phyloP scores from a whole-genome alignment of 2,113 vertebrate genomes.

The Anarrhichthys ocellatus region DNA sequence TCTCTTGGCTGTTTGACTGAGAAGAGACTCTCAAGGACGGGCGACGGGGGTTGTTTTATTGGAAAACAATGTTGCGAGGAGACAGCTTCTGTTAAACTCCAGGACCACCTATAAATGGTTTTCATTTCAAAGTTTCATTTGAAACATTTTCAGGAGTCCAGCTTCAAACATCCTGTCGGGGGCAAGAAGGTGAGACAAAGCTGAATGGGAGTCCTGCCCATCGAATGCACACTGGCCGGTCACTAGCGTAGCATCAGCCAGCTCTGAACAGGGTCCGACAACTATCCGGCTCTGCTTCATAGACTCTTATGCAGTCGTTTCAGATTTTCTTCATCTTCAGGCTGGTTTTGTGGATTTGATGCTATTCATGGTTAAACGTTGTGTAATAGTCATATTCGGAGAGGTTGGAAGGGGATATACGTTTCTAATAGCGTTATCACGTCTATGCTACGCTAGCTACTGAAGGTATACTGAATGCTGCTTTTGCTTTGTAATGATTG shows the following conservation, averaged over 20 bases:
- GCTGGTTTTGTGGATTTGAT: background rate
- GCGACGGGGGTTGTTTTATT: constrained; percentile 19
- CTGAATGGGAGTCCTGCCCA: background rate
- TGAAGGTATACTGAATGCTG: background rate
- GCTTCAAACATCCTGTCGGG: background rate
- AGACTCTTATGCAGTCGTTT: background rate
- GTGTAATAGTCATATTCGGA: background rate
- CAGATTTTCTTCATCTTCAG: background rate
- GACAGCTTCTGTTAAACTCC: background rate
- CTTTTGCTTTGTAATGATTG: background rate
- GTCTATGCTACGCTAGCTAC: background rate
- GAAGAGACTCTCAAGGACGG: constrained; percentile 38
- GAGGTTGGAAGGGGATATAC: too few species aligned
- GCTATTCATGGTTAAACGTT: background rate
- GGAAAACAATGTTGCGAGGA: constrained; percentile 7
- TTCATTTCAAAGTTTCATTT: background rate
- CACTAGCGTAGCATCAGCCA: background rate
- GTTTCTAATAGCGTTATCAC: background rate
- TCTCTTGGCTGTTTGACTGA: constrained; percentile 49
- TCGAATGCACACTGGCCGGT: background rate
- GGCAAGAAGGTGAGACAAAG: background rate
- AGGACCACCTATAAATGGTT: background rate
- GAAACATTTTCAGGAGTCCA: background rate
- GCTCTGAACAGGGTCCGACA: background rate
- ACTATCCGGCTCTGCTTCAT: background rate